Base-by-base conservation (phyloP, 2,797 vertebrate genomes). In the Dermochelys coriacea region DNA sequence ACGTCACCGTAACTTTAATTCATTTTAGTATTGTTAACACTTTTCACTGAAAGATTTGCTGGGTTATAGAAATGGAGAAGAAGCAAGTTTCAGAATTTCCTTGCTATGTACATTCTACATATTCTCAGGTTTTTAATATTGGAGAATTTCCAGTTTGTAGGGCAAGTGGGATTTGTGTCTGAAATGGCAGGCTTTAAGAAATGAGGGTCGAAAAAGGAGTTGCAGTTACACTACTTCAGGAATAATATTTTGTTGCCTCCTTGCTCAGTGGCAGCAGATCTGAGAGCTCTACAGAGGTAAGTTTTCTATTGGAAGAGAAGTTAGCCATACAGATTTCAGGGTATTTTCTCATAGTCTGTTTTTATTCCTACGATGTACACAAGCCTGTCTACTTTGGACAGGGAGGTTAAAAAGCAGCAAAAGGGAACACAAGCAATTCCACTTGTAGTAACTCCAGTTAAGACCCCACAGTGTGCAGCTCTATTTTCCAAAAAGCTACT, bases 291-390 rank as follows among this genome's bases (percentile, higher is more conserved):
- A 85, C 74, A 95, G 31, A 50, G 84, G 87, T 64, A 91, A 68
- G 9, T 25, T 80, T 91, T 74, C 86, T 75, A 84, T 79, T 19
- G 83, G 93, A 94, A 95, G 89, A 85, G 12, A 89, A 94, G 90
- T 91, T 41, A 90, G 83, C 91, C 81, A 45, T 52, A 52, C 11
- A 77, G 83, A 16, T 80, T 93, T 85, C 34, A 89, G 89, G 88
- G 91, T 97, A 90, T 81, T 88, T 96, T 93, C 71, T 95, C 25
- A 85, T 88, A 29, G 29, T 89, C 51, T 94, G 0, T 96, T 94
- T 80, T 90, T 96, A 79, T 97, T 96, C 85, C 88, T 78, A 85
- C 84, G 21, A 45, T 89, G 47, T 94, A 95, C 95, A 93, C 74
- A 93, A 75, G 12, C 41, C 34, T 23, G 71, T 68, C 92, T 92